Evolutionary conservation across 2,797 vertebrate species (phyloP), one percentile per base, ranked within the genome.

Genomic region (Podargus strigoides): DNA sequence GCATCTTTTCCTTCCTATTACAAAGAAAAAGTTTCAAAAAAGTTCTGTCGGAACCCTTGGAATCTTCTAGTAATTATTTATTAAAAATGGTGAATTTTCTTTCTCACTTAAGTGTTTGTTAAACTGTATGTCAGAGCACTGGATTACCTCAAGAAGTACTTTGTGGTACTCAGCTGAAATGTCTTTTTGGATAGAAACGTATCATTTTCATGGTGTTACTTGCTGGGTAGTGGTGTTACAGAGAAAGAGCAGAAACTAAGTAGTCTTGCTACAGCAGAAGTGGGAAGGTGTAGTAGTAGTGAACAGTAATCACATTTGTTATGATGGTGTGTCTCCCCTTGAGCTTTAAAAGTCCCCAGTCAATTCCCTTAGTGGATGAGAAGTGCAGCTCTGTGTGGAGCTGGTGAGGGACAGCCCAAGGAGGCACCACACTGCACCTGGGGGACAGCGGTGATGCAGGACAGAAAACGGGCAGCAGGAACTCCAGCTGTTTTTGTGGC

Each of bases 151-250:
- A 47, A 44, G 42, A 75, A 52, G 16, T 47, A n/a, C 23, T 56
- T 87, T 13, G 15, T 87, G 27, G 12, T 50, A 67, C 53, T 60
- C 28, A 41, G 19, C 5, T 64, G 69, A 74, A 69, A 30, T 74
- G 14, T 1, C 26, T 84, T 79, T 44, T 80, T 67, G 4, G 1
- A 5, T 42, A 58, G 53, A 83, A 92, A n/a, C 16, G 6, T 53
- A 8, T 70, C 0, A 6, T 69, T 81, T 83, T 49, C 14, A 6
- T 62, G 3, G 32, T 49, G 74, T 34, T n/a, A 24, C 49, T 81
- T 85, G 10, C 39, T 46, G 42, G 47, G 26, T 6, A 15, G 18
- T 42, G 52, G 34, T 21, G 23, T 52, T 69, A 62, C 0, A 0
- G 69, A 32, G 32, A 14, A 62, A 46, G 30, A 66, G 34, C 34